Evolutionary conservation across 2,113 vertebrate species (phyloP).

Genomic region (Taurulus bubalis): DNA sequence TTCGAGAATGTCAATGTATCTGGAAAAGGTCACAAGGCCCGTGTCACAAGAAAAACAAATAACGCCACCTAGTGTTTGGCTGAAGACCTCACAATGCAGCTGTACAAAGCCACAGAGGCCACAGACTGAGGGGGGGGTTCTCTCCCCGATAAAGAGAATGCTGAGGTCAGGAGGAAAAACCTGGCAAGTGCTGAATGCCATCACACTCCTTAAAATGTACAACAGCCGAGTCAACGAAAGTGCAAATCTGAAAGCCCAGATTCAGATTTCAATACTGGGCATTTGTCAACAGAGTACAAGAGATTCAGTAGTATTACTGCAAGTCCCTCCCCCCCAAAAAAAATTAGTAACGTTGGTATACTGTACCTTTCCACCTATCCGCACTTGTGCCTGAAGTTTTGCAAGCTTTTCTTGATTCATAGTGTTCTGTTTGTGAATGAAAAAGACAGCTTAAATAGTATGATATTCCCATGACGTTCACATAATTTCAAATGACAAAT

Average conservation of each 20-base stretch:
- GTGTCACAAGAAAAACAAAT: constrained; percentile 33
- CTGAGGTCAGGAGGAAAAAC: constrained; percentile 74
- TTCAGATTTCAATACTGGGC: background rate
- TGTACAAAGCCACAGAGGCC: constrained; percentile 53
- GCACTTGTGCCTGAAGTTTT: constrained; percentile 98
- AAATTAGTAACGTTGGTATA: background rate
- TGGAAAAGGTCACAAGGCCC: background rate
- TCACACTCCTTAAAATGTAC: constrained; percentile 48
- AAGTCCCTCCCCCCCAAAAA: background rate
- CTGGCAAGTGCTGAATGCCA: constrained; percentile 42
- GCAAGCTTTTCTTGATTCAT: constrained; percentile 99
- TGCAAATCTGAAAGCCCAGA: background rate
- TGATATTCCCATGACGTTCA: background rate
- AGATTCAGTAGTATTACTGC: background rate
- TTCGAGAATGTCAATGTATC: background rate
- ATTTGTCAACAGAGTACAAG: background rate
- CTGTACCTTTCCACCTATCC: constrained; percentile 98
- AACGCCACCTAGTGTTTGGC: constrained; percentile 62
- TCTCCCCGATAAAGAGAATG: constrained; percentile 67
- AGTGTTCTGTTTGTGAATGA: constrained; percentile 70
- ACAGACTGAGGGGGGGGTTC: constrained; percentile 15
- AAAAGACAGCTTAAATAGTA: background rate
- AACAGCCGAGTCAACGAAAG: background rate
- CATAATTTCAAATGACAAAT: background rate
- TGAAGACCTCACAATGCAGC: constrained; percentile 12